Percentiles rank a stretch among this genome's conserved stretches.
phyloP scores from a whole-genome alignment of 2,888 invertebrate species.

The Phyto melanocephala region DNA sequence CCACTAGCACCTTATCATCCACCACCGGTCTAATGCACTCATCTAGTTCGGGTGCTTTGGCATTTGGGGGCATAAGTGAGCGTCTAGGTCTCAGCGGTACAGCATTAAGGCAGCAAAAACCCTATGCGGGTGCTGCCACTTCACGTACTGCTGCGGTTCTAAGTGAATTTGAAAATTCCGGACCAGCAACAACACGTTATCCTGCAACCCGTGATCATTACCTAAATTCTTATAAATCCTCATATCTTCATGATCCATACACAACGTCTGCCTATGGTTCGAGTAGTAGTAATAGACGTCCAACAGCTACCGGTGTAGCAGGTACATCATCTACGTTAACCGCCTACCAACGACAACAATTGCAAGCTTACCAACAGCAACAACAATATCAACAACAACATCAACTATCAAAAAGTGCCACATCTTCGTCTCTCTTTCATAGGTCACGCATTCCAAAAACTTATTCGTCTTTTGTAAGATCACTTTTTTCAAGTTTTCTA shows the following conservation, averaged over 20 bases:
- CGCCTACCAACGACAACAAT: constrained; percentile 71
- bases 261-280: constrained; percentile 65
- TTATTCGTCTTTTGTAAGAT: constrained; percentile 79
- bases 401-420: constrained; percentile 76
- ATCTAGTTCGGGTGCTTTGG: constrained; percentile 74
- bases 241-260: constrained; percentile 73
- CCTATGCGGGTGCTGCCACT: constrained; percentile 66
- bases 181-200: constrained; percentile 22
- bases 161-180: constrained; percentile 66
- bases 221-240: constrained; percentile 66
- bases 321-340: constrained; percentile 62
- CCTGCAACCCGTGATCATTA: constrained; percentile 65
- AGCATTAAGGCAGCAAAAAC: constrained; percentile 65
- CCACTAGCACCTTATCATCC: constrained; percentile 43
- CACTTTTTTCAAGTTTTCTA: constrained; percentile 56
- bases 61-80: constrained; percentile 76
- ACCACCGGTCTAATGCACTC: constrained; percentile 72
- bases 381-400: constrained; percentile 68
- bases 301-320: constrained; percentile 62
- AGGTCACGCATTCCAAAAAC: constrained; percentile 80
- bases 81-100: constrained; percentile 67
- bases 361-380: constrained; percentile 71
- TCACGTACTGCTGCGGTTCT: constrained; percentile 66
- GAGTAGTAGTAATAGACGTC: constrained; percentile 67
- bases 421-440: constrained; percentile 80